Base-by-base conservation (phyloP, 2,113 vertebrate genomes). In the Globicephala melas region DNA sequence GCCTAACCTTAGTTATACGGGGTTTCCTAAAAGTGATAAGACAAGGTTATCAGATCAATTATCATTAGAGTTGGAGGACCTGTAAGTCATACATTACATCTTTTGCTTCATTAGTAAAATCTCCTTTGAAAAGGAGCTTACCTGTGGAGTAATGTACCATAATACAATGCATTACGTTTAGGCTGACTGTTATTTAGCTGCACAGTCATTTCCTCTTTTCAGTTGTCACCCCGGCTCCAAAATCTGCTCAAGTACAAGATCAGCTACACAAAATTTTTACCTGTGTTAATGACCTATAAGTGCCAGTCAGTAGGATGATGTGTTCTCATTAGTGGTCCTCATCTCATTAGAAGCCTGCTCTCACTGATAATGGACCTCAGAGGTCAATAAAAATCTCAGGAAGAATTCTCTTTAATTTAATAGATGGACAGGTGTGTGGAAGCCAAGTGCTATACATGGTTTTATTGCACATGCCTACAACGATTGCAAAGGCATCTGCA, bases 281-380 rank as follows among this genome's bases (percentile, higher is more conserved):
- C 96, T 96, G 89, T 97, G 93, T 94, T 96, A 95, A 98, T 97
- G 97, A 14, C 36, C 38, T 95, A 17, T 8, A 91, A 91, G 88
- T 91, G 94, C 82, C 50, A 28, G 26, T 60, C 53, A 0, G 63
- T 65, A 94, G 77, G 82, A 73, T 50, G 89, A 71, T 21, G 0
- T 0, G 7, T 92, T 97, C 95, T 98, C 97, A 93, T 89, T 84
- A 91, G 65, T 33, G 3, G 65, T 77, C 71, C 71, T 88, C 84
- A 95, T 76, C 89, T 98, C 77, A 80, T 97, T 96, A 89, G 62
- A 73, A 95, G 47, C 85, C 94, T 96, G 73, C 58, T 41, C 53
- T 93, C 95, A 89, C 23, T 81, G 89, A 87, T 83, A 97, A 97
- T 71, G 84, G 76, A 94, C 94, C 83, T 89, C 89, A 83, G 55